A percentile compares a stretch with the other conserved stretches of the same genome.
These are phyloP conservation scores for Chamaea fasciata DNA, from an alignment of 2,113 vertebrate genomes.

Conservation along the genomic window DNA sequence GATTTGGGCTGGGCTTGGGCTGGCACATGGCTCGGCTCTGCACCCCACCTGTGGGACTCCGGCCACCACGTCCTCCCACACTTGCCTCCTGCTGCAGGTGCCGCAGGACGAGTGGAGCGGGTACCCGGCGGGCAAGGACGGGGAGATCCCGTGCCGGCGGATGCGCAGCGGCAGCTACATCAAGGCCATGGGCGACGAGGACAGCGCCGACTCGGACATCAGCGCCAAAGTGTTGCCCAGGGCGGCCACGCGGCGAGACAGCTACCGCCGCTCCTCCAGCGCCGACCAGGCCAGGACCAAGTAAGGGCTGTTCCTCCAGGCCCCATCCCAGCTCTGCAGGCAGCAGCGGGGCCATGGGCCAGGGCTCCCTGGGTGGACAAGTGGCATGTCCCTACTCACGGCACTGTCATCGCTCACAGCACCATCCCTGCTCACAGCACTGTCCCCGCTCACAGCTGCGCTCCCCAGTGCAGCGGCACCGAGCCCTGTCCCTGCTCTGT, in stretches of 20 bases:
- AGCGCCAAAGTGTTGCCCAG: constrained; percentile 89
- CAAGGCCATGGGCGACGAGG: constrained; percentile 98
- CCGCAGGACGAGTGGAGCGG: constrained; percentile 94
- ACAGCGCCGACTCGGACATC: constrained; percentile 91
- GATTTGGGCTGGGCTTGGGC: not conserved
- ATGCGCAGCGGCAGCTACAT: constrained; percentile 99
- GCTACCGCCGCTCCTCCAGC: constrained; percentile 90
- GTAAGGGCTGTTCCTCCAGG: constrained; percentile 59
- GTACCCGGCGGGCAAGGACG: constrained; percentile 80
- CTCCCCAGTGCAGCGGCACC: rapidly evolving
- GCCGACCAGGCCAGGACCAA: constrained; percentile 90
- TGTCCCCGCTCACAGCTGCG: rapidly evolving
- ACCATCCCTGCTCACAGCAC: rapidly evolving
- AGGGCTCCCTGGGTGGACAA: not conserved
- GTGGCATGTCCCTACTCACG: not conserved
- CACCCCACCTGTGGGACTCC: rapidly evolving
- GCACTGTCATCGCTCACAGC: rapidly evolving
- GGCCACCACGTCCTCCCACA: rapidly evolving
- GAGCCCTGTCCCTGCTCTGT: not conserved
- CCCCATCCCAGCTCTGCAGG: not conserved
- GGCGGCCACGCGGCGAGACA: constrained; percentile 85
- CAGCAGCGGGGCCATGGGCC: rapidly evolving
- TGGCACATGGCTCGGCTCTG: rapidly evolving
- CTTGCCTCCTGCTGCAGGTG: constrained; percentile 75
- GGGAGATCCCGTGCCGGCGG: constrained; percentile 94